Evolutionary conservation across 2,888 invertebrate species (phyloP).

Genomic region (Hybos culiciformis): DNA sequence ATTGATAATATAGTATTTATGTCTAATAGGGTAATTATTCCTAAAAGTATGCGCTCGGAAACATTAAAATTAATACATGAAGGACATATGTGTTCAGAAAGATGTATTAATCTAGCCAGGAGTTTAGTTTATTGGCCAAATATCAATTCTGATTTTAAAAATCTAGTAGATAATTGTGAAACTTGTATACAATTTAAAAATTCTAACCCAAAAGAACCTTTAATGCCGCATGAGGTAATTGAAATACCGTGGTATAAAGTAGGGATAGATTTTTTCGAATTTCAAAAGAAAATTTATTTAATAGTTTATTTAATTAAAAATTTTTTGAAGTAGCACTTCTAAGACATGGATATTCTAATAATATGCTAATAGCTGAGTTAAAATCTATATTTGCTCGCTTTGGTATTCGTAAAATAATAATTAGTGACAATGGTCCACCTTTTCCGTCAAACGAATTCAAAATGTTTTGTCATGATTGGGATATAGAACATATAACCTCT

Average conservation of each 20-base stretch:
- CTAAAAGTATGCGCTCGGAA: conserved; percentile 11
- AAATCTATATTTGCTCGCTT: conserved; percentile 15
- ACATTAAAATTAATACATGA: conserved; percentile 20
- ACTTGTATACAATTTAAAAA: conserved; percentile 15
- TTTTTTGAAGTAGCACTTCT: conserved; percentile 13
- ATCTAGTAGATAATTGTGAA: conserved; percentile 1
- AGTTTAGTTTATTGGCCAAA: conserved; percentile 18
- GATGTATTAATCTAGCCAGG: conserved; percentile 16
- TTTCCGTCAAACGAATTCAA: neutral
- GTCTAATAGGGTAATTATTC: conserved; percentile 7
- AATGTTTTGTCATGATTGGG: conserved; percentile 9
- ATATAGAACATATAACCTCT: conserved; percentile 10
- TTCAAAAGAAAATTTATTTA: conserved; percentile 4
- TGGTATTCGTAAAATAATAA: conserved; percentile 13
- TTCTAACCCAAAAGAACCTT: conserved; percentile 5
- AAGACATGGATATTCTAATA: conserved; percentile 7
- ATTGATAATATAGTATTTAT: conserved; percentile 11
- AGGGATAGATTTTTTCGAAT: conserved; percentile 5
- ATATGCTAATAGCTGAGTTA: conserved; percentile 9
- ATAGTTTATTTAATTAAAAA: conserved; percentile 15
- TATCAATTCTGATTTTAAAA: conserved; percentile 4
- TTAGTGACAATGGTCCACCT: conserved; percentile 14
- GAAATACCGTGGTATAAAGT: neutral
- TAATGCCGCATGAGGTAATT: neutral
- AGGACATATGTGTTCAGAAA: conserved; percentile 18